These are phyloP conservation scores for Himalopsyche tibetana DNA, from an alignment of 2,888 invertebrate species.

Conservation along the genomic window DNA sequence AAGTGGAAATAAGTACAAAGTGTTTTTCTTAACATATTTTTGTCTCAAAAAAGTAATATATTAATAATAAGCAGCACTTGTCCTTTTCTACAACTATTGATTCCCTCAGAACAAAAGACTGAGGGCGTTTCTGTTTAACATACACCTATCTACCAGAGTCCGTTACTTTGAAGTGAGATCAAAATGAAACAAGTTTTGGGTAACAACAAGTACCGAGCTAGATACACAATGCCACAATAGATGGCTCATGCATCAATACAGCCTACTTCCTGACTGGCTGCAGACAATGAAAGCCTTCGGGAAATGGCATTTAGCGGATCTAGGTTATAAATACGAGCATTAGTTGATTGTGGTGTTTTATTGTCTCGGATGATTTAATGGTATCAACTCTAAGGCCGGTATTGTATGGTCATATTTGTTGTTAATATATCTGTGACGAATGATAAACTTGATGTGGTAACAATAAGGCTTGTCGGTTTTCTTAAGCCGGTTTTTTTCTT, in stretches of 20 bases:
- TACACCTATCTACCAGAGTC: background rate
- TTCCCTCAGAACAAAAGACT: background rate
- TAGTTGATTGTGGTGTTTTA: slow-evolving; percentile 30
- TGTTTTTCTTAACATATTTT: no score
- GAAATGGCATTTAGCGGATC: slow-evolving; percentile 39
- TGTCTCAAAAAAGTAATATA: no score
- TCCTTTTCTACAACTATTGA: background rate
- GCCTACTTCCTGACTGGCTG: slow-evolving; percentile 22
- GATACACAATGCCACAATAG: slow-evolving; percentile 32
- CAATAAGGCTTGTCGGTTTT: no score
- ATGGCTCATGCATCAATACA: slow-evolving; percentile 32
- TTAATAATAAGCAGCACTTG: no score
- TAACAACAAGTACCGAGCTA: background rate
- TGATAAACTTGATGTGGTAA: no score
- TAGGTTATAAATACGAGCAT: background rate
- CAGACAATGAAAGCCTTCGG: slow-evolving; percentile 23
- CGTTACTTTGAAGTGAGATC: slow-evolving; percentile 2
- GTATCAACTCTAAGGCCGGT: background rate
- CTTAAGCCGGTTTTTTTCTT: no score
- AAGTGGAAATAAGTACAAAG: no score
- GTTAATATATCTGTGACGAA: no score
- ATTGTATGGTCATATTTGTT: no score
- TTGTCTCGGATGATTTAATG: slow-evolving; percentile 9
- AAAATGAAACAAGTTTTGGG: slow-evolving; percentile 25
- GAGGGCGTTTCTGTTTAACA: background rate